Evolutionary conservation across 1,140 invertebrate genomes (phyloP).

Genomic region (Sipha flava): DNA sequence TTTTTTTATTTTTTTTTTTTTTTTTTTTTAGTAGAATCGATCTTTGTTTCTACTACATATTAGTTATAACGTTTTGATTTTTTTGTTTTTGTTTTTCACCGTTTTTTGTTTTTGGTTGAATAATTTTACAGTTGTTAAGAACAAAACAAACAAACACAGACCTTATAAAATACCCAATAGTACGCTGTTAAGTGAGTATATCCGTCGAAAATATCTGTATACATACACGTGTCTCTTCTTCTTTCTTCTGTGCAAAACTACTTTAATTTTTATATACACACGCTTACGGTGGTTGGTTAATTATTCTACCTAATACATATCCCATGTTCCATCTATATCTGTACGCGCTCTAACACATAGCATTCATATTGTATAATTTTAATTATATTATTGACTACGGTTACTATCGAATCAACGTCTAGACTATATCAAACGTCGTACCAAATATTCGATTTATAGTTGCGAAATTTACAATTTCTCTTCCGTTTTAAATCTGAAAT

Average conservation of each 20-base stretch:
- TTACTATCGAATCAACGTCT: too few relatives aligned
- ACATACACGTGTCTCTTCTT: background rate
- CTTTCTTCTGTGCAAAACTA: constrained; percentile 14
- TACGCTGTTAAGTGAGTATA: constrained; percentile 21
- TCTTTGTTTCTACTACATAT: too few relatives aligned
- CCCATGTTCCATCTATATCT: too few relatives aligned
- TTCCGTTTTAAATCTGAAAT: background rate
- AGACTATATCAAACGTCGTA: too few relatives aligned
- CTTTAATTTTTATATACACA: background rate
- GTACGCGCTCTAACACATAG: too few relatives aligned
- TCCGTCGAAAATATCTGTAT: background rate
- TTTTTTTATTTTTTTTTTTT: background rate
- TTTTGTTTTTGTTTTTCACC: constrained; percentile 3
- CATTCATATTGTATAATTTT: too few relatives aligned
- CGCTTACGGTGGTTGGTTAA: constrained; percentile 23
- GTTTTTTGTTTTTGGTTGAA: background rate
- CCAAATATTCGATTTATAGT: too few relatives aligned
- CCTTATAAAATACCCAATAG: constrained; percentile 1
- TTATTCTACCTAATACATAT: background rate
- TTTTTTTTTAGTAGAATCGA: too few relatives aligned
- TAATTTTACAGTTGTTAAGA: constrained; percentile 17
- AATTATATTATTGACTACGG: too few relatives aligned
- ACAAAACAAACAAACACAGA: background rate
- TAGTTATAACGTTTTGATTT: background rate
- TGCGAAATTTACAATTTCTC: background rate